Evolutionary conservation across 2,797 vertebrate genomes (phyloP), one percentile per base, ranked within the genome.

Genomic region (Pitangus sulphuratus): DNA sequence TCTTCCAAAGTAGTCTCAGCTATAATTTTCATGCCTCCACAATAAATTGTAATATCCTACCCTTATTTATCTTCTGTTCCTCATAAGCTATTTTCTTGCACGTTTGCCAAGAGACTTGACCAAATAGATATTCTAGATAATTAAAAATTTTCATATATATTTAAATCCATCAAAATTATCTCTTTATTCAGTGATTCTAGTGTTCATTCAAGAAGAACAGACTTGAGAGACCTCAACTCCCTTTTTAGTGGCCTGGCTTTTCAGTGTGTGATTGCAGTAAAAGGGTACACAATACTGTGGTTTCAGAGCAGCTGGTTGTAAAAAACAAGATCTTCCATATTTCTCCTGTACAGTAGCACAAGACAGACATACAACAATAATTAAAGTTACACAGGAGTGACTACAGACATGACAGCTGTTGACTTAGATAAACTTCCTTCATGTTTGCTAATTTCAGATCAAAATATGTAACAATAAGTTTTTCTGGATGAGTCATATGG

Each of bases 371-470:
- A 75, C 1, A 1, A 16, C 56, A 86, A 44, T 33, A 81, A 87
- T 57, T 85, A 24, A 87, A 89, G 60, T 74, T 77, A 51, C 10
- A 1, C 60, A 95, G 42, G 33, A 71, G 15, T 83, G 48, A 76
- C 78, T 91, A n/a, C 56, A 79, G 68, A 83, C 21, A 47, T 21
- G 61, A 71, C 77, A 90, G 76, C 25, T 87, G 66, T 50, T 85
- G 54, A 39, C 79, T 74, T 86, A 50, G 48, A 78, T 86, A 96
- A 90, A 86, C 58, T 91, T 88, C 24, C 57, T 54, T 87, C 50
- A 37, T 89, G 79, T 86, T 95, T 85, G 83, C 21, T 95, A 42
- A 83, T 90, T 92, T 80, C 78, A 89, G 42, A 89, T 64, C 40
- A 95, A 92, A 95, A 80, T 35, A 71, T 21, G 7, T 61, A 74